Conservation (phyloP, 2,888 invertebrate genomes). For the Chrysodeixis includens region DNA sequence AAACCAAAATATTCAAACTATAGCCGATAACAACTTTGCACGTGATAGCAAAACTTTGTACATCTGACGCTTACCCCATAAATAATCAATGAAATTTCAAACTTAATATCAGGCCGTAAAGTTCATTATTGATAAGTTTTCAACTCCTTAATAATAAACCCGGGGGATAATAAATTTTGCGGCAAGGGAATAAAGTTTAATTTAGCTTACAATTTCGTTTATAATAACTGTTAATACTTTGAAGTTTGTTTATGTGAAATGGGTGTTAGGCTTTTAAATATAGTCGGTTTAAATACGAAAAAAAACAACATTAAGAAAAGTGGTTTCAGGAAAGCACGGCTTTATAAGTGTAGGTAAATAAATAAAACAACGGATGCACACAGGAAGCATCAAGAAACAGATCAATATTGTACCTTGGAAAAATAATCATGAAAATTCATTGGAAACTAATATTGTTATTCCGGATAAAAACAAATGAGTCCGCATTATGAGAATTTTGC, state of each 20-base stretch:
- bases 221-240: slow-evolving; percentile 22
- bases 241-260: slow-evolving; percentile 38
- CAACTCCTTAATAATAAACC: slow-evolving; percentile 12
- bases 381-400: slow-evolving; percentile 5
- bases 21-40: slow-evolving; percentile 15
- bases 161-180: slow-evolving; percentile 15
- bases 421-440: slow-evolving; percentile 29
- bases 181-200: neutral
- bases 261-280: slow-evolving; percentile 15
- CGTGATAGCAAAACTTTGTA: slow-evolving; percentile 19
- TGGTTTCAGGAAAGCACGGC: slow-evolving; percentile 29
- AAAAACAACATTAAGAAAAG: slow-evolving; percentile 10
- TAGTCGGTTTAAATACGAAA: slow-evolving; percentile 21
- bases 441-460: no score
- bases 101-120: slow-evolving; percentile 7
- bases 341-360: slow-evolving; percentile 27
- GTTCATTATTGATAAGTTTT: slow-evolving; percentile 20
- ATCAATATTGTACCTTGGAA: slow-evolving; percentile 1
- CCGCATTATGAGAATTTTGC: no score
- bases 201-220: slow-evolving; percentile 6
- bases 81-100: slow-evolving; percentile 17
- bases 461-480: no score
- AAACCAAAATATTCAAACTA: slow-evolving; percentile 20
- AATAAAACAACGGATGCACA: slow-evolving; percentile 12
- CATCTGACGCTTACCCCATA: slow-evolving; percentile 9